phyloP scores from a whole-genome alignment of 2,113 vertebrate genomes.

The Notothenia coriiceps region DNA sequence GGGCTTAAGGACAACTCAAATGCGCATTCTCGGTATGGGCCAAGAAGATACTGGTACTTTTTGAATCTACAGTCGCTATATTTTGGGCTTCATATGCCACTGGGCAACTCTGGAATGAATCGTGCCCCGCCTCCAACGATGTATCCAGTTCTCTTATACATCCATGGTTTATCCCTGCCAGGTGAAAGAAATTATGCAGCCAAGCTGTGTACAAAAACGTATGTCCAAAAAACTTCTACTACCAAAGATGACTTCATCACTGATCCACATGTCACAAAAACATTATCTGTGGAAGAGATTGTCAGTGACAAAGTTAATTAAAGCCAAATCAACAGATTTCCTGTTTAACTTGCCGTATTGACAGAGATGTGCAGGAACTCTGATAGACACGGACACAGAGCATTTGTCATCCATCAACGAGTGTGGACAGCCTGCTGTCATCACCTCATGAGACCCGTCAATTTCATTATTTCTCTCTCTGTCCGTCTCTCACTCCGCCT shows the following conservation, averaged over 20 bases:
- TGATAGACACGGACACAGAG: slow-evolving; percentile 71
- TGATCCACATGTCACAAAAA: slow-evolving; percentile 18
- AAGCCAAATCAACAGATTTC: slow-evolving; percentile 38
- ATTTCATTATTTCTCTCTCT: slow-evolving; percentile 67
- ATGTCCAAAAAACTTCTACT: neutral
- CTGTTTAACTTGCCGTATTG: slow-evolving; percentile 44
- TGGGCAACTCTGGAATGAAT: no score
- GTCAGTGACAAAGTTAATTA: slow-evolving; percentile 60
- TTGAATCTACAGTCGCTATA: no score
- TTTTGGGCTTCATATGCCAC: no score
- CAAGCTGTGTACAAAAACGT: neutral
- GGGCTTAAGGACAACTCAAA: no score
- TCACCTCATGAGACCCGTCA: slow-evolving; percentile 65
- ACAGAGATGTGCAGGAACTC: slow-evolving; percentile 43
- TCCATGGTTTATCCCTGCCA: no score
- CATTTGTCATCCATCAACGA: slow-evolving; percentile 77
- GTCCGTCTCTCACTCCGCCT: slow-evolving; percentile 35
- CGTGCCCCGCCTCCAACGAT: no score
- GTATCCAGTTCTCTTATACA: no score
- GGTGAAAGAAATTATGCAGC: no score
- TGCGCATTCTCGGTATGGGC: no score
- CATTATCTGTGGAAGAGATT: slow-evolving; percentile 29
- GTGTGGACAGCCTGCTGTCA: slow-evolving; percentile 72
- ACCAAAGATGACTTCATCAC: neutral
- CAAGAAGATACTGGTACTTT: no score